Evolutionary conservation across 2,113 vertebrate genomes (phyloP), one percentile per base, ranked within the genome.

Genomic region (Lampris megalopsis): DNA sequence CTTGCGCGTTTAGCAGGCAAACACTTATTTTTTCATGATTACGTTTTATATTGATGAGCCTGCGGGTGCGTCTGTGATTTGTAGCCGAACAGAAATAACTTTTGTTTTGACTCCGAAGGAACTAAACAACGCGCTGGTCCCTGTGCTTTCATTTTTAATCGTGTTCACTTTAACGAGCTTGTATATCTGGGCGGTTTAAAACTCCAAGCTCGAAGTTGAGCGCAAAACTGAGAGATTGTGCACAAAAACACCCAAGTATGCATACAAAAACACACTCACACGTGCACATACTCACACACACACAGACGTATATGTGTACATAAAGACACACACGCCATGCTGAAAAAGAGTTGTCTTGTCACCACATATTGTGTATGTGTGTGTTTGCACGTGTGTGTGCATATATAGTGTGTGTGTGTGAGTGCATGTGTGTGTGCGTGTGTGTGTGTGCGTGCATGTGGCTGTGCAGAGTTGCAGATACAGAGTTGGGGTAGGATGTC

Each of bases 21-120:
- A 73, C 64, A 8, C 24, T 92, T 75, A 88, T 82, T 87, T 42
- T 87, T 91, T 89, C 56, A 91, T 92, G 80, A 91, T 56, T 24
- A 13, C 56, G 52, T 86, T 90, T 81, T 80, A 89, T 90, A 92
- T 90, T 91, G 75, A 92, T 89, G 88, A 89, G 66, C 86, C 68
- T 63, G 63, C 57, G 77, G 5, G 78, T 84, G 84, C 85, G 83
- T 83, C 84, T 83, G 83, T 84, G 87, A 89, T 93, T 92, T 90
- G 78, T 61, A 80, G 73, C 71, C 62, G 73, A 82, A 86, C 60
- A 73, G 35, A 81, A 83, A 87, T 50, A 81, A 91, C 73, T 83
- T 24, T 82, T 73, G 43, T 81, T 77, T 84, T 56, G 59, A 49
- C 79, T 68, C 79, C 9, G 62, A 47, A 48, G 45, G 38, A 86